Conservation (phyloP, 2,888 invertebrate species). For the Plagiodera versicolora region DNA sequence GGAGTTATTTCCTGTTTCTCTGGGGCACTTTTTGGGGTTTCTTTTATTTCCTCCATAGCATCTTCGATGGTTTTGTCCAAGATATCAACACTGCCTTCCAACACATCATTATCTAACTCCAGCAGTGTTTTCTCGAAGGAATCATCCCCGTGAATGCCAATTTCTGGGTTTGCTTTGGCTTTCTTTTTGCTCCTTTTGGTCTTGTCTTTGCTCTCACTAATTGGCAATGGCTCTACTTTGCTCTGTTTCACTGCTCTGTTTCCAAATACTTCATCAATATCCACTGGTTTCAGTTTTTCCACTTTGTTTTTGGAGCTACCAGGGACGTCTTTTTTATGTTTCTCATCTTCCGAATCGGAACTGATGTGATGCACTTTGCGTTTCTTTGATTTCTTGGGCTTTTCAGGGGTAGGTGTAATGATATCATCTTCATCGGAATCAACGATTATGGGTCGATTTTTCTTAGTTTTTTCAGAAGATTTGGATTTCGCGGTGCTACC, state of each 20-base stretch:
- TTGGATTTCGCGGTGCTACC: slow-evolving; percentile 16
- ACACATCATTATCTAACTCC: slow-evolving; percentile 63
- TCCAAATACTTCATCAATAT: slow-evolving; percentile 62
- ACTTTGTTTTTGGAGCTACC: slow-evolving; percentile 47
- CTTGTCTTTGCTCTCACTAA: slow-evolving; percentile 23
- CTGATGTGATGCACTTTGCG: slow-evolving; percentile 36
- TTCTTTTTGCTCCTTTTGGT: slow-evolving; percentile 39
- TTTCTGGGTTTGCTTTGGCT: slow-evolving; percentile 42
- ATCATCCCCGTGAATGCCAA: slow-evolving; percentile 66
- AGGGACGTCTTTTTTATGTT: slow-evolving; percentile 32
- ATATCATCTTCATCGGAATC: slow-evolving; percentile 62
- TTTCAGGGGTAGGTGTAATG: slow-evolving; percentile 59
- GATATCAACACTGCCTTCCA: slow-evolving; percentile 43
- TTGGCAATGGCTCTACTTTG: slow-evolving; percentile 46
- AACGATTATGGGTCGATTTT: slow-evolving; percentile 39
- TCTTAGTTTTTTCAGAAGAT: slow-evolving; percentile 50
- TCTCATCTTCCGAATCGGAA: slow-evolving; percentile 41
- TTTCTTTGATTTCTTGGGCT: slow-evolving; percentile 29
- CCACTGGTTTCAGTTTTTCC: slow-evolving; percentile 53
- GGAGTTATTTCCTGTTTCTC: slow-evolving; percentile 19
- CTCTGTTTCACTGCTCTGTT: slow-evolving; percentile 62
- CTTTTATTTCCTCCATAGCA: slow-evolving; percentile 29
- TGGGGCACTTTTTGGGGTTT: too few species aligned
- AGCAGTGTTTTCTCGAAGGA: slow-evolving; percentile 71
- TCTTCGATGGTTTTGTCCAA: slow-evolving; percentile 47